Conservation (phyloP, 2,888 invertebrate genomes). For the Chaetogeoica ovagalla region DNA sequence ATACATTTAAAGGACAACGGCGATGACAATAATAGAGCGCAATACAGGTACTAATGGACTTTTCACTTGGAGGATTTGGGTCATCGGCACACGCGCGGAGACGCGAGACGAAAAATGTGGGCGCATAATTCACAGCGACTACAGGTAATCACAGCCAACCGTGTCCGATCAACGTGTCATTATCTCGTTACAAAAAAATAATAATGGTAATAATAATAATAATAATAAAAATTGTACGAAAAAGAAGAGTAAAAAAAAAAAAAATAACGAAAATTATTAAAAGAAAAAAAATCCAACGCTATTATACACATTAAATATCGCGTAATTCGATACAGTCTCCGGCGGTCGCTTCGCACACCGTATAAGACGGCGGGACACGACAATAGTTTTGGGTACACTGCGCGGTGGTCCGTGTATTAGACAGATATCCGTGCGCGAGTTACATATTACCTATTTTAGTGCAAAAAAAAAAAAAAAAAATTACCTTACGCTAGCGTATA, state of each 20-base stretch:
- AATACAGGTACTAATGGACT: conserved; percentile 12
- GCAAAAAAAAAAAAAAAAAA: not conserved
- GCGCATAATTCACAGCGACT: conserved; percentile 39
- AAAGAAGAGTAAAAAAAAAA: not conserved
- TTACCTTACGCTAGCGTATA: conserved; percentile 1
- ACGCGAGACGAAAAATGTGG: conserved; percentile 34
- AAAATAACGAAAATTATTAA: conserved; percentile 7
- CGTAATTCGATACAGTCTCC: conserved; percentile 37
- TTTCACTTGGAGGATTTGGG: conserved; percentile 30
- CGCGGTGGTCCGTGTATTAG: too few relatives aligned
- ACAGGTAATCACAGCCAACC: conserved; percentile 35
- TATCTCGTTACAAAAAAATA: conserved; percentile 30
- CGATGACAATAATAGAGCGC: not conserved
- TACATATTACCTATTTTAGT: not conserved
- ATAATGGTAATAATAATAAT: not conserved
- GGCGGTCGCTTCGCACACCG: not conserved
- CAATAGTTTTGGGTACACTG: not conserved
- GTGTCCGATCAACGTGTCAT: conserved; percentile 39
- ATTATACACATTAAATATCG: too few relatives aligned
- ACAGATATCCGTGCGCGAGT: not conserved
- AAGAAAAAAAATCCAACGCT: conserved; percentile 4
- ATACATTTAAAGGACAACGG: too few relatives aligned
- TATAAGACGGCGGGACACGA: too few relatives aligned
- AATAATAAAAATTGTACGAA: not conserved
- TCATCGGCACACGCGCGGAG: conserved; percentile 18